Percentiles rank a stretch among this genome's conserved stretches.
Evolutionary conservation across 2,797 vertebrate genomes (phyloP).

Genomic region (Iguana delicatissima): DNA sequence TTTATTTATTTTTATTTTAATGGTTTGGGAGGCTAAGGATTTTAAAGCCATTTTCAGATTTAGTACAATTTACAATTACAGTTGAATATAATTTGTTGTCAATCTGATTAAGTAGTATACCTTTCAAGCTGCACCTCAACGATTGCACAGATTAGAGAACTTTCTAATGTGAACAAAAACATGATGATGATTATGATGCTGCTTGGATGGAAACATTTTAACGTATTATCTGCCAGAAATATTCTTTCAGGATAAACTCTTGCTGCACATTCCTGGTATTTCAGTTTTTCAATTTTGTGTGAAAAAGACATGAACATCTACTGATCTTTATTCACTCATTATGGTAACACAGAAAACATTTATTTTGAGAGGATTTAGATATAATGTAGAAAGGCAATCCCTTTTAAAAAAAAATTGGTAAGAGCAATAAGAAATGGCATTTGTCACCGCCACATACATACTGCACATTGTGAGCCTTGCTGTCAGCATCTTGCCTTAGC

Average conservation of each 20-base stretch:
- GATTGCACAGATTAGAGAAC: not conserved
- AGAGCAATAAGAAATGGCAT: not conserved
- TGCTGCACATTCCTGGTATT: not conserved
- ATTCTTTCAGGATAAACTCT: not conserved
- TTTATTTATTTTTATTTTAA: conserved; percentile 32
- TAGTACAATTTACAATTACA: conserved; percentile 46
- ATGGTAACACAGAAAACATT: not conserved
- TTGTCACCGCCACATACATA: not conserved
- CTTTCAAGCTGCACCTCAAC: conserved; percentile 25
- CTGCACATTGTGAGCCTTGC: not conserved
- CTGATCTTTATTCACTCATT: not conserved
- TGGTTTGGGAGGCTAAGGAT: conserved; percentile 23
- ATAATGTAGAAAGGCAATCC: not conserved
- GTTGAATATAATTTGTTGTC: conserved; percentile 35
- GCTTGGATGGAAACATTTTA: conserved; percentile 13
- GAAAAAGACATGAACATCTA: not conserved
- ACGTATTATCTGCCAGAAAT: not conserved
- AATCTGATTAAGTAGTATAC: conserved; percentile 33
- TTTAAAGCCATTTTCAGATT: conserved; percentile 46
- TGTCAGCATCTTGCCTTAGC: not conserved
- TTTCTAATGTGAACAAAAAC: conserved; percentile 31
- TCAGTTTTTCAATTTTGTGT: not conserved
- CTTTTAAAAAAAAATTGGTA: not conserved
- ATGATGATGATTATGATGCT: conserved; percentile 5
- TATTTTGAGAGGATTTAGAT: not conserved